phyloP scores from a whole-genome alignment of 2,797 vertebrate genomes.

The Rhynchonycteris naso region DNA sequence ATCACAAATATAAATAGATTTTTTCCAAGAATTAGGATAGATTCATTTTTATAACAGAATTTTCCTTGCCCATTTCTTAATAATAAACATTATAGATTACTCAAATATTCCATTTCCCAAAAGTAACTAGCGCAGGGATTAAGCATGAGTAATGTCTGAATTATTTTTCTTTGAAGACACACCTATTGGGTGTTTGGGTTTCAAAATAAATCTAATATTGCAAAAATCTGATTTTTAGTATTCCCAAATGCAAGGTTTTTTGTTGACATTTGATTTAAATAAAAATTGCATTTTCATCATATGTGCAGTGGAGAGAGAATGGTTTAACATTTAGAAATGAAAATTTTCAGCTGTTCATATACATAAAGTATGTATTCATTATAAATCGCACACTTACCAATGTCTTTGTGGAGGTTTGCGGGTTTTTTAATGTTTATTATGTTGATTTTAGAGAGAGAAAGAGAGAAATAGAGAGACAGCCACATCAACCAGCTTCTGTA shows the following conservation, averaged over 20 bases:
- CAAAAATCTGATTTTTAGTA: slow-evolving; percentile 28
- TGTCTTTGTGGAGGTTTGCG: neutral
- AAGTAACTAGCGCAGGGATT: neutral
- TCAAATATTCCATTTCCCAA: slow-evolving; percentile 43
- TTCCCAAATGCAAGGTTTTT: neutral
- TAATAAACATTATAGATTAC: neutral
- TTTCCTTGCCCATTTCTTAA: neutral
- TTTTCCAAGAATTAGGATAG: slow-evolving; percentile 20
- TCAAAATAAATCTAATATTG: slow-evolving; percentile 47
- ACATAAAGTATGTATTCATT: neutral
- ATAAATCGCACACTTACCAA: neutral
- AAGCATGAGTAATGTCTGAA: neutral
- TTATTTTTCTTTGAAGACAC: slow-evolving; percentile 29
- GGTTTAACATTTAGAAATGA: neutral
- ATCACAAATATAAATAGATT: slow-evolving; percentile 39
- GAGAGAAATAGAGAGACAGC: no score
- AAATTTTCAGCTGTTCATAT: neutral
- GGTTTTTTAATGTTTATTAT: no score
- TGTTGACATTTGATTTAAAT: slow-evolving; percentile 26
- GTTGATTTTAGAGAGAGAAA: no score
- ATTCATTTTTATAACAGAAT: slow-evolving; percentile 57
- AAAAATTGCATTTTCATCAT: neutral
- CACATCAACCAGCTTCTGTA: no score
- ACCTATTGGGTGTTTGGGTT: neutral
- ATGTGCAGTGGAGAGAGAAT: neutral